phyloP scores from a whole-genome alignment of 2,797 vertebrate species.

The Enteromius mattozi region DNA sequence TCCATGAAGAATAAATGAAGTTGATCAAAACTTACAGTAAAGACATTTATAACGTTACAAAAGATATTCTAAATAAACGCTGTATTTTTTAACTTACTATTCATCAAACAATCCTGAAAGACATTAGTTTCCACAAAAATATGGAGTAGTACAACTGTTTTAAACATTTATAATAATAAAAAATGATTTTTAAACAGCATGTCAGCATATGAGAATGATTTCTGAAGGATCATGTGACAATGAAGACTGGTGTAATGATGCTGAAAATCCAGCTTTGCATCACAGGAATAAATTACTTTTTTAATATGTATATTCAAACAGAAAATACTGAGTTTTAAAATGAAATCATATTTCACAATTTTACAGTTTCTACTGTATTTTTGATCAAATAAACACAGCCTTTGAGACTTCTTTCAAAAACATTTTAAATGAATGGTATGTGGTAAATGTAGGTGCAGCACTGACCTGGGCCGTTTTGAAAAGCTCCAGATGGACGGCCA shows the following conservation, averaged over 20 bases:
- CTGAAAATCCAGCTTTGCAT: not conserved
- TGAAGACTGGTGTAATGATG: not conserved
- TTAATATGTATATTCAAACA: not conserved
- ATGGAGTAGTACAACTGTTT: too few species aligned
- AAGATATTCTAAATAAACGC: not conserved
- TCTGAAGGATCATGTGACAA: not conserved
- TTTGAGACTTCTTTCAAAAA: not conserved
- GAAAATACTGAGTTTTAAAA: not conserved
- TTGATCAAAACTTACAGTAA: not conserved
- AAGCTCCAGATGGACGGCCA: slow-evolving; percentile 65
- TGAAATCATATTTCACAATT: not conserved
- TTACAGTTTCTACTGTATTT: not conserved
- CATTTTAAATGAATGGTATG: not conserved
- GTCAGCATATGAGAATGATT: not conserved
- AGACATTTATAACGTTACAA: not conserved
- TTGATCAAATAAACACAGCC: not conserved
- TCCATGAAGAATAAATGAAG: not conserved
- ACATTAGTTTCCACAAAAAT: too few species aligned
- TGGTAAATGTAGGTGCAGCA: not conserved
- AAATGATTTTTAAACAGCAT: not conserved
- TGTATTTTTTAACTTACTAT: not conserved
- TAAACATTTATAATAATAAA: not conserved
- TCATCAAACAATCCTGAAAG: not conserved
- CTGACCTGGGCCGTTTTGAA: slow-evolving; percentile 78
- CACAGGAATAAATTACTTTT: not conserved